Evolutionary conservation across 1,140 invertebrate species (phyloP), one percentile per base, ranked within the genome.

Genomic region (Bombus superbus): DNA sequence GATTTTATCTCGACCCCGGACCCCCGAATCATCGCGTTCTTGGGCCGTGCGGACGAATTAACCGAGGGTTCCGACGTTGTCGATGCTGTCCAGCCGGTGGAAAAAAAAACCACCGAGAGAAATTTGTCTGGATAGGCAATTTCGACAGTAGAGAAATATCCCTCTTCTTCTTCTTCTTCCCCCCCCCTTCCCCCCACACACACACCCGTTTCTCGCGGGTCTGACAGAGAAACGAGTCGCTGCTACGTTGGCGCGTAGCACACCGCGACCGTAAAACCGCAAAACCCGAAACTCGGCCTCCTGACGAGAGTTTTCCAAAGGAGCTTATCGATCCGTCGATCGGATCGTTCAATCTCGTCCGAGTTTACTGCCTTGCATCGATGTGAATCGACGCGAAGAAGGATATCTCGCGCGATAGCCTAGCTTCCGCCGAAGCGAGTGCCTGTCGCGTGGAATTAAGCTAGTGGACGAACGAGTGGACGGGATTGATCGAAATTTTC

Each of bases 1-100:
- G 79, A 74, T 78, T 82, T 76, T 88, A 81, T 87, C 69, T 85
- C 76, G 73, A 62, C 80, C 57, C 47, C 44, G 32, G 22, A 40
- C 28, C 32, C 76, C 25, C 79, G 84, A 38, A 75, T 76, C 72
- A n/a, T 13, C 76, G 66, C 32, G 76, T 72, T 80, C 53, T 35
- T 76, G 32, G 44, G 32, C 28, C 69, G 28, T 32, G 22, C 38
- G n/a, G 10, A 74, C 81, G 47, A 68, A 71, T 71, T 32, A 69
- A 47, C 64, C 82, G 64, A 40, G 32, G 81, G 44, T 53, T 68
- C 62, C 74, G 35, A 57, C 40, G 57, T 35, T 18, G 42, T 53
- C 38, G 53, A 62, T 44, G 53, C 38, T 8, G 47, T 44, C 22
- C 25, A 13, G 2, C 15, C 53, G 53, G 0, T 28, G 6, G 28